Evolutionary conservation across 2,888 invertebrate genomes (phyloP).

Genomic region (Synergus gifuensis): DNA sequence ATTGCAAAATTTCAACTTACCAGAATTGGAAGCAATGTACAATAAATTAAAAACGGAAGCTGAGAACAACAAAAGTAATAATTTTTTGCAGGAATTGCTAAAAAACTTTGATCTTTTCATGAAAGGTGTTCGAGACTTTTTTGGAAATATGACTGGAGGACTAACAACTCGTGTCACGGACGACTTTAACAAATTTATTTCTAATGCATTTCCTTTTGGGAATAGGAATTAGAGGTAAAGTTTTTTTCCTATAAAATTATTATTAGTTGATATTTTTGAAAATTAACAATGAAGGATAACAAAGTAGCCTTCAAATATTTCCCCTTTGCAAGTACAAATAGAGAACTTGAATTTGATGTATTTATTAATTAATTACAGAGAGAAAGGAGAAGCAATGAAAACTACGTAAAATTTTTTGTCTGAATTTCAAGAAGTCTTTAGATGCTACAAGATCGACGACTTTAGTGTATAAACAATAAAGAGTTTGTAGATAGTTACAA

Average conservation of each 20-base stretch:
- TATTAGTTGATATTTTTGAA: too few relatives aligned
- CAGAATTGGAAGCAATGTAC: not conserved
- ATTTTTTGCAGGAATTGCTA: not conserved
- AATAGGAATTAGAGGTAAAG: not conserved
- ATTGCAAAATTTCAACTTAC: not conserved
- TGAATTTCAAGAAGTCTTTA: not conserved
- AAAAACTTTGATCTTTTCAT: not conserved
- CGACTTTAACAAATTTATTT: not conserved
- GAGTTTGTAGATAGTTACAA: not conserved
- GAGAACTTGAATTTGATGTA: not conserved
- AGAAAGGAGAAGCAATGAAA: not conserved
- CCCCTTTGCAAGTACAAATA: too few relatives aligned
- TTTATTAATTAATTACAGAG: not conserved
- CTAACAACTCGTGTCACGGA: not conserved
- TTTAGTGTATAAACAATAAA: not conserved
- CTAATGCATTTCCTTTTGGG: not conserved
- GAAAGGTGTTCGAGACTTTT: not conserved
- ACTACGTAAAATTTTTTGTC: not conserved
- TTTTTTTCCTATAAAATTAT: too few relatives aligned
- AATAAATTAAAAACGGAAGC: not conserved
- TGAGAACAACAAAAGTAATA: not conserved
- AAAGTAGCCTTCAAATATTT: too few relatives aligned
- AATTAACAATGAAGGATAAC: too few relatives aligned
- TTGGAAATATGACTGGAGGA: not conserved
- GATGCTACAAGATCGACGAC: not conserved